These are phyloP conservation scores for Helleia helle DNA, from an alignment of 2,888 invertebrate species.

Conservation along the genomic window DNA sequence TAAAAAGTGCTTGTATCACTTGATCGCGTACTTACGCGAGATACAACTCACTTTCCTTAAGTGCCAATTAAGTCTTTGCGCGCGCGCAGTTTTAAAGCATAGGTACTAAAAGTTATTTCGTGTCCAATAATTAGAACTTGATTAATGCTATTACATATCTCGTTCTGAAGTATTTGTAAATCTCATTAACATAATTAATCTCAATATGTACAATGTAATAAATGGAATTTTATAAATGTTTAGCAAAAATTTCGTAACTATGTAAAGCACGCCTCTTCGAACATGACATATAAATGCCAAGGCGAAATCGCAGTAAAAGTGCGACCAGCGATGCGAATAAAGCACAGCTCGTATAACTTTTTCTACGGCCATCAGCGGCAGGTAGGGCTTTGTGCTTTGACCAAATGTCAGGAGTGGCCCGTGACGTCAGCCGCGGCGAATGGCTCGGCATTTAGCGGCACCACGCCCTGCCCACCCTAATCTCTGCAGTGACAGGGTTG, in stretches of 20 bases:
- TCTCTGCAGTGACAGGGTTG: slow-evolving; percentile 55
- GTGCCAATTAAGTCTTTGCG: no score
- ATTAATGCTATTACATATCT: no score
- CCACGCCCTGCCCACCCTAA: slow-evolving; percentile 64
- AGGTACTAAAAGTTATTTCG: no score
- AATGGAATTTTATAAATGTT: no score
- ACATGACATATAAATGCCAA: slow-evolving; percentile 46
- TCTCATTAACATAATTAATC: no score
- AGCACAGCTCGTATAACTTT: slow-evolving; percentile 48
- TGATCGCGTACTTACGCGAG: no score
- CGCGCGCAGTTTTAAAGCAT: no score
- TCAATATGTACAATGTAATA: no score
- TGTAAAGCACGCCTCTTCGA: slow-evolving; percentile 2
- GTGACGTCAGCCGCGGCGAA: slow-evolving; percentile 60
- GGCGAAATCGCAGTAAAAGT: slow-evolving; percentile 36
- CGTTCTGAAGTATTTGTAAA: no score
- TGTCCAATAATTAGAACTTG: no score
- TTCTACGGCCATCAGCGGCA: slow-evolving; percentile 60
- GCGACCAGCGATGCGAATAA: slow-evolving; percentile 44
- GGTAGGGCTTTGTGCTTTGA: slow-evolving; percentile 62
- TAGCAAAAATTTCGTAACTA: background rate
- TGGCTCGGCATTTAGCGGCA: slow-evolving; percentile 65
- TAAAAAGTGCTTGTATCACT: no score
- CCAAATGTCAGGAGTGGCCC: slow-evolving; percentile 68
- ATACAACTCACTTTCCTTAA: no score